Base-by-base conservation (phyloP, 2,113 vertebrate species). In the Lampris incognitus region DNA sequence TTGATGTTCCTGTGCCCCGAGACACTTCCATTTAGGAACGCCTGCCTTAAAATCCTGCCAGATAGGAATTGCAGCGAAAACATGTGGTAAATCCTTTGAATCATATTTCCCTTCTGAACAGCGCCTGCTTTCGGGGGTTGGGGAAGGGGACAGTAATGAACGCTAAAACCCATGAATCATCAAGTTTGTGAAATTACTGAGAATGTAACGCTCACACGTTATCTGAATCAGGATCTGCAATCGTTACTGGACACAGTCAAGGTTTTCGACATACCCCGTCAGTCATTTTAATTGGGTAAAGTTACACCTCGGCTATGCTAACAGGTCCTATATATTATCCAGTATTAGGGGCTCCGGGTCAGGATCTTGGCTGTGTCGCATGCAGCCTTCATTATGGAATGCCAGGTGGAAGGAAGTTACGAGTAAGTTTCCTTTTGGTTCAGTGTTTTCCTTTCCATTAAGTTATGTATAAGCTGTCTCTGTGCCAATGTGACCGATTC, bases 341-440 rank as follows among this genome's bases (percentile, higher is more conserved):
- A 61, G 55, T 74, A 62, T 76, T 39, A 44, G 39, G 68, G 52
- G 57, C 62, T 79, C 50, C 61, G 57, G 49, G 41, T 83, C 69
- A 80, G 44, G 41, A 67, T 2, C 51, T 73, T 6, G 58, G 67
- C 73, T 74, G 67, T 63, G 57, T 44, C 48, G 46, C 39, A 52
- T 69, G 48, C 67, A 44, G 70, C 69, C 59, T 60, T 83, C 59
- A 5, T 88, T 88, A 76, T 66, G 49, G 72, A 72, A 79, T 63
- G 57, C 80, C 83, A 90, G 88, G 84, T 88, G 87, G 81, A 87
- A 86, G 86, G 86, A 92, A 88, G 86, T 86, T 74, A 82, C 74
- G 70, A 67, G 61, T 83, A 63, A 59, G 46, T 82, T 84, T 83
- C 83, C 78, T 73, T 61, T 76, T 58, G 39, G 57, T 84, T 73